Conservation (phyloP, 2,888 invertebrate species). For the Sylvicola fuscatus region DNA sequence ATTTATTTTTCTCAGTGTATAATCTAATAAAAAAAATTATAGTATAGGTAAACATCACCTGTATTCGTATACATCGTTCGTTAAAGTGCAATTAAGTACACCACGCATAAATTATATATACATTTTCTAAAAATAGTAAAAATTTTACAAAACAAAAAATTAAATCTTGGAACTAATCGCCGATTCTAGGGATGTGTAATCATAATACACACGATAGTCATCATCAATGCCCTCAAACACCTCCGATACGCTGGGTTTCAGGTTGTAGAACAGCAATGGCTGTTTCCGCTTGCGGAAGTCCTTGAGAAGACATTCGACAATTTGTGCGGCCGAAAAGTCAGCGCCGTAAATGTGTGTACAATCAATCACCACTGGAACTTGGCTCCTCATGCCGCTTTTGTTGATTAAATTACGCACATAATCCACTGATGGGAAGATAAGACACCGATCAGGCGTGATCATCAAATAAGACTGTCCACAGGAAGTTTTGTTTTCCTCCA, state of each 20-base stretch:
- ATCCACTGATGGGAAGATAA: conserved; percentile 80
- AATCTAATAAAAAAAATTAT: too few relatives aligned
- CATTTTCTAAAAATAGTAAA: too few relatives aligned
- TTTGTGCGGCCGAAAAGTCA: conserved; percentile 71
- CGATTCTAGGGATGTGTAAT: conserved; percentile 47
- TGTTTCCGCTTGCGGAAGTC: conserved; percentile 56
- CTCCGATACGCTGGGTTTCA: conserved; percentile 61
- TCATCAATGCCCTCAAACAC: conserved; percentile 54
- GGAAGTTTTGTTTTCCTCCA: conserved; percentile 29
- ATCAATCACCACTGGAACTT: conserved; percentile 62
- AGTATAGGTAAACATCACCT: too few relatives aligned
- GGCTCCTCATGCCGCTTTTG: conserved; percentile 50
- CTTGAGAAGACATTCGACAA: conserved; percentile 49
- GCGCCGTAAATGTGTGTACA: conserved; percentile 77
- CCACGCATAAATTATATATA: too few relatives aligned
- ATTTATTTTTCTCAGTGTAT: too few relatives aligned
- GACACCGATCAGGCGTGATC: conserved; percentile 70
- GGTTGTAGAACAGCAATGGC: conserved; percentile 59
- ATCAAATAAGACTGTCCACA: conserved; percentile 54
- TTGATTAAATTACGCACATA: conserved; percentile 71
- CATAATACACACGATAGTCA: conserved; percentile 37
- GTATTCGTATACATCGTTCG: too few relatives aligned
- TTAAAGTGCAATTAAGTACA: too few relatives aligned
- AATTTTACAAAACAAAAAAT: too few relatives aligned
- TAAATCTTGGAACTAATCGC: conserved; percentile 25